Evolutionary conservation across 2,888 invertebrate genomes (phyloP).

Genomic region (Isoperla grammatica): DNA sequence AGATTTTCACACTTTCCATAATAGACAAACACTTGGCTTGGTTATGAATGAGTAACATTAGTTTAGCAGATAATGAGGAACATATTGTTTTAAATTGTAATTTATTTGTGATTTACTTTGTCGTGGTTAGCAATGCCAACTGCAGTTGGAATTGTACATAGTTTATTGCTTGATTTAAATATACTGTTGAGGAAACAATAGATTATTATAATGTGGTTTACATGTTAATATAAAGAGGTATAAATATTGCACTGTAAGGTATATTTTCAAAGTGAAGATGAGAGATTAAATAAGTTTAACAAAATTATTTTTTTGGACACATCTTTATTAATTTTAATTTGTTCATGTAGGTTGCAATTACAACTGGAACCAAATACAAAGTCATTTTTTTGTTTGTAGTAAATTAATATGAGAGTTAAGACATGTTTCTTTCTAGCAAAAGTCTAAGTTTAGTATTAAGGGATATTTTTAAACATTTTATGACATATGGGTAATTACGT

Average conservation of each 20-base stretch:
- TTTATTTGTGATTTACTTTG: not conserved
- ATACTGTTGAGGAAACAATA: too few species aligned
- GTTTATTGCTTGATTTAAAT: too few species aligned
- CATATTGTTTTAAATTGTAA: too few species aligned
- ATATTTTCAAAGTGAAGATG: not conserved
- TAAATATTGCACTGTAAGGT: constrained; percentile 15
- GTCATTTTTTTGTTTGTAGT: not conserved
- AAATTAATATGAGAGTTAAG: constrained; percentile 14
- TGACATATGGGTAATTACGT: constrained; percentile 23
- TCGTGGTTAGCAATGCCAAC: not conserved
- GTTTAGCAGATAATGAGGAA: too few species aligned
- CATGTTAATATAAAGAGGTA: constrained; percentile 15
- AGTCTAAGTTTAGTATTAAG: constrained; percentile 20
- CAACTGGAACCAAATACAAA: not conserved
- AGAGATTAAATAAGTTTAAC: constrained; percentile 21
- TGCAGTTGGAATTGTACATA: too few species aligned
- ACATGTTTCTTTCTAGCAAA: constrained; percentile 10
- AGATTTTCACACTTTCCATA: too few species aligned
- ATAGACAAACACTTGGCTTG: too few species aligned
- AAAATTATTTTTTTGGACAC: constrained; percentile 18
- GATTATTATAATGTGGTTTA: not conserved
- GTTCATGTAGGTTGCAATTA: not conserved
- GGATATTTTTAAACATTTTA: constrained; percentile 23
- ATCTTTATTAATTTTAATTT: not conserved
- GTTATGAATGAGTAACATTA: too few species aligned